Percentiles rank a stretch among this genome's conserved stretches.
These are phyloP conservation scores for Aplysina aerophoba DNA, from an alignment of 37 sponge, comb jelly and placozoan genomes.

Conservation along the genomic window DNA sequence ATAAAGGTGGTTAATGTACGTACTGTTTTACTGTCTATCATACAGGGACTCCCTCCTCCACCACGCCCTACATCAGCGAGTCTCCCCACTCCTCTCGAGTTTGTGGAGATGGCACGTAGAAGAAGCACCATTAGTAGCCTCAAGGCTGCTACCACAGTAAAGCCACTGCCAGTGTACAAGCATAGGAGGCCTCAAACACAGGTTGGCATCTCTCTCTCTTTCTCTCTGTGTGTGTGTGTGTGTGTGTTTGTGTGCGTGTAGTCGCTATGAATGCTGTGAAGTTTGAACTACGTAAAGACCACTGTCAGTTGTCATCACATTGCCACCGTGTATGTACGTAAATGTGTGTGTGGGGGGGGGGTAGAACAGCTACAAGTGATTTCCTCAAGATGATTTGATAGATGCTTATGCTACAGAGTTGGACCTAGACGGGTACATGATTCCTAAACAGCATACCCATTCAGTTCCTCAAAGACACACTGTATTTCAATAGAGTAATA, in stretches of 20 bases:
- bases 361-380: too few species aligned
- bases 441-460: too few species aligned
- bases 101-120: conserved; percentile 44
- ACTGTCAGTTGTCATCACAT: too few species aligned
- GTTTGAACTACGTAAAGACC: too few species aligned
- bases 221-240: conserved; percentile 42
- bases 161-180: conserved; percentile 47
- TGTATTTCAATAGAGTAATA: too few species aligned
- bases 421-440: too few species aligned
- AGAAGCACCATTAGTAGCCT: conserved; percentile 44
- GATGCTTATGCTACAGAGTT: too few species aligned
- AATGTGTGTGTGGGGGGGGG: too few species aligned
- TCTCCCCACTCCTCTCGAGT: conserved; percentile 71
- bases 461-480: too few species aligned
- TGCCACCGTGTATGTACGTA: too few species aligned
- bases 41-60: conserved; percentile 65
- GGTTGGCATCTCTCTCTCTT: conserved; percentile 59
- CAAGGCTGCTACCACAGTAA: conserved; percentile 49
- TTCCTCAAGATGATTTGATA: too few species aligned
- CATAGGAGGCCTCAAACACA: conserved; percentile 51
- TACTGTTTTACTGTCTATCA: neutral
- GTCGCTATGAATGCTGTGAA: neutral
- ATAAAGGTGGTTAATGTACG: neutral
- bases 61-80: conserved; percentile 74
- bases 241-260: neutral